These are phyloP conservation scores for Caenorhabditis japonica DNA, from an alignment of 2,888 invertebrate species.

Conservation along the genomic window DNA sequence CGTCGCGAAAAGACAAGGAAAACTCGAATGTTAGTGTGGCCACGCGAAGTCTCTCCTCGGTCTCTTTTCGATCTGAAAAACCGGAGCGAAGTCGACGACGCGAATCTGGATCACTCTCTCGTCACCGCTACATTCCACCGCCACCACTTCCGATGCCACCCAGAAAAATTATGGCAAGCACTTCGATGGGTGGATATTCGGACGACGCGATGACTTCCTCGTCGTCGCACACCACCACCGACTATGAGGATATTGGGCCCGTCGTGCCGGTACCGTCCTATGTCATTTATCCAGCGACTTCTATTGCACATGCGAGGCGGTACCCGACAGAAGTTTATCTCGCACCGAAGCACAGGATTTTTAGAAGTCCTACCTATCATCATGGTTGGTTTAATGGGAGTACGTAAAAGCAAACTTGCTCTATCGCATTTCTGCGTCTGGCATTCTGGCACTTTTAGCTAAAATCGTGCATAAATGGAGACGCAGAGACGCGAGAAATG, in stretches of 20 bases:
- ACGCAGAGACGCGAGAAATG: too few relatives aligned
- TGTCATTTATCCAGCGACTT: conserved; percentile 43
- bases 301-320: conserved; percentile 28
- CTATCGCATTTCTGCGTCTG: too few relatives aligned
- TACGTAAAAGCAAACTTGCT: too few relatives aligned
- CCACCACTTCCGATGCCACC: conserved; percentile 44
- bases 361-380: conserved; percentile 46
- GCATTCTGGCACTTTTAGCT: too few relatives aligned
- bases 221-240: conserved; percentile 36
- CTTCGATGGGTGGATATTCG: conserved; percentile 42
- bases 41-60: conserved; percentile 37
- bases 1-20: conserved; percentile 37
- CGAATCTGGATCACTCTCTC: conserved; percentile 36
- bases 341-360: conserved; percentile 16
- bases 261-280: conserved; percentile 29
- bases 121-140: conserved; percentile 37
- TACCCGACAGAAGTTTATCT: conserved; percentile 5
- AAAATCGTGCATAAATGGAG: too few relatives aligned
- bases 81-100: conserved; percentile 19
- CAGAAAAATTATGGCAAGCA: conserved; percentile 31
- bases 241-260: conserved; percentile 31
- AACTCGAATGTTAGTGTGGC: conserved; percentile 30
- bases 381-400: conserved; percentile 24
- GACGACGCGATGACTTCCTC: conserved; percentile 43
- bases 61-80: conserved; percentile 43